These are phyloP conservation scores for Eurois occulta DNA, from an alignment of 2,888 invertebrate species.

Conservation along the genomic window DNA sequence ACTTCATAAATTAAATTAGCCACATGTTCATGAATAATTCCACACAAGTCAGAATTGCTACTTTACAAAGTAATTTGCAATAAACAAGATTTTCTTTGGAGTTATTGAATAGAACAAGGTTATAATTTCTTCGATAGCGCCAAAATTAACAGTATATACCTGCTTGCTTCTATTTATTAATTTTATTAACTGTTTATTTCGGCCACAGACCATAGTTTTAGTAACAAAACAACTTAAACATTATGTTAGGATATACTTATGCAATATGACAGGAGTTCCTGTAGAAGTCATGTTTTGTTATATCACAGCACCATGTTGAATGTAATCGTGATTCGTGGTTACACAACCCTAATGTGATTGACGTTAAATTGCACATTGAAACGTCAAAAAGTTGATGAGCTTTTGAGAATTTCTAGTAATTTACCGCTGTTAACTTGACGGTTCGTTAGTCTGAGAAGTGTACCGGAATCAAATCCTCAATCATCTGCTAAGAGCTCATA, in stretches of 20 bases:
- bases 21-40: conserved; percentile 40
- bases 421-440: conserved; percentile 80
- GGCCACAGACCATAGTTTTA: too few species aligned
- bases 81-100: conserved; percentile 26
- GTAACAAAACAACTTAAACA: too few species aligned
- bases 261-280: background rate
- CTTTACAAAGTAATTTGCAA: conserved; percentile 19
- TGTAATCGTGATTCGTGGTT: conserved; percentile 44
- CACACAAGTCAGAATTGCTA: conserved; percentile 14
- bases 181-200: too few species aligned
- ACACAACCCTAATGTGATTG: conserved; percentile 78
- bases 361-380: conserved; percentile 79
- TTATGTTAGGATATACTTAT: too few species aligned
- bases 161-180: too few species aligned
- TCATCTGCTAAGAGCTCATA: conserved; percentile 77
- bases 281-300: background rate
- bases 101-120: background rate
- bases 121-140: background rate
- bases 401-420: conserved; percentile 84
- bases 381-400: conserved; percentile 83
- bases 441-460: conserved; percentile 88
- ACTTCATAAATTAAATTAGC: conserved; percentile 36
- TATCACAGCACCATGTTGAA: conserved; percentile 7
- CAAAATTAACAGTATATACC: background rate
- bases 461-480: conserved; percentile 87